Conservation (phyloP, 2,113 vertebrate species). For the Marcusenius ussheri region DNA sequence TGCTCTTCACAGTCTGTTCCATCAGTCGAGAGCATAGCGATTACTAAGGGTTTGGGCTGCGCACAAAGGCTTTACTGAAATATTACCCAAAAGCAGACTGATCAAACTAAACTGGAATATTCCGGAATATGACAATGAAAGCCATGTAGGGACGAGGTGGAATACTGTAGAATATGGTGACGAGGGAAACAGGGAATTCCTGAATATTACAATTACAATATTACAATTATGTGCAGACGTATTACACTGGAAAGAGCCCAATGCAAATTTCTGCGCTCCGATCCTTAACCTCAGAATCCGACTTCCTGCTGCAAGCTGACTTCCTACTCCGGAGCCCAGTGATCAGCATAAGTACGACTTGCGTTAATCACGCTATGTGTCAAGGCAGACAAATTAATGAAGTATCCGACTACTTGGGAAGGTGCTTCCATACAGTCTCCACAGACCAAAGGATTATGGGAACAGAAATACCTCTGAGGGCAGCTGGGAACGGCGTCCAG, state of each 20-base stretch:
- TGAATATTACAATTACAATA: not conserved
- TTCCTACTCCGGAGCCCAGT: not conserved
- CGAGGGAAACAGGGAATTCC: not conserved
- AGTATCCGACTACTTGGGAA: not conserved
- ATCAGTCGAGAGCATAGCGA: constrained; percentile 45
- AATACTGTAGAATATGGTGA: not conserved
- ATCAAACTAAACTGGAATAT: constrained; percentile 30
- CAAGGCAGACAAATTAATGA: not conserved
- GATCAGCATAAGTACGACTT: not conserved
- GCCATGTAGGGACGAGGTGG: constrained; percentile 4
- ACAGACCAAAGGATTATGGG: not conserved
- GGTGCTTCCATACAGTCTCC: not conserved
- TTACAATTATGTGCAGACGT: not conserved
- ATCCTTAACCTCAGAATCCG: not conserved
- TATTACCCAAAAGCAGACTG: constrained; percentile 24
- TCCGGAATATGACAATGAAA: constrained; percentile 34
- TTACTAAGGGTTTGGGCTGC: constrained; percentile 26
- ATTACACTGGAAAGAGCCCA: not conserved
- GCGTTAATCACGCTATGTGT: not conserved
- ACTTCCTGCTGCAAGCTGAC: not conserved
- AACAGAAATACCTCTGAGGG: not conserved
- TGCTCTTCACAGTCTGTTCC: constrained; percentile 49
- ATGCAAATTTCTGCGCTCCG: not conserved
- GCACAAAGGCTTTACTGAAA: constrained; percentile 26
- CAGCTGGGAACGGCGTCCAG: not conserved